Evolutionary conservation across 2,113 vertebrate genomes (phyloP).

Genomic region (Struthidea cinerea): DNA sequence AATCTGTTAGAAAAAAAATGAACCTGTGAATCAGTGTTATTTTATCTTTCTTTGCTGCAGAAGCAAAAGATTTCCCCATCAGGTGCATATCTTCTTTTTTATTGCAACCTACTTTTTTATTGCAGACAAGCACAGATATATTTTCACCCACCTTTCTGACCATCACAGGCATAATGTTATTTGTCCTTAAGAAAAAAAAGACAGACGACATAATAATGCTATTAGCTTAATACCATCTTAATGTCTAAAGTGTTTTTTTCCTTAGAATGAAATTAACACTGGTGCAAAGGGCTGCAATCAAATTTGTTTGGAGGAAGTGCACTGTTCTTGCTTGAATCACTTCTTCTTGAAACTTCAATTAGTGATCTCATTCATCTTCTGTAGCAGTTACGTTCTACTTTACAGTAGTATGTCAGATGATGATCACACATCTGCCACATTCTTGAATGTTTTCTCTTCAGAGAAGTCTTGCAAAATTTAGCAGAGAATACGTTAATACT

Average conservation of each 20-base stretch:
- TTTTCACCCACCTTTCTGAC: background rate
- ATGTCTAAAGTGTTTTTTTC: background rate
- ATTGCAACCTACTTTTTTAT: background rate
- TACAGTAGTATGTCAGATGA: background rate
- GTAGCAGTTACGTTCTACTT: background rate
- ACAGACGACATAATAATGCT: background rate
- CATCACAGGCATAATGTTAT: background rate
- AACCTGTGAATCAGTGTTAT: background rate
- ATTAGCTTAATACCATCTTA: slow-evolving; percentile 31
- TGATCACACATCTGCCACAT: background rate
- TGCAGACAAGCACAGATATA: background rate
- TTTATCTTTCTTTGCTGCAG: background rate
- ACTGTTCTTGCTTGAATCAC: background rate
- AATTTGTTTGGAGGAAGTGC: background rate
- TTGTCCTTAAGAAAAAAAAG: background rate
- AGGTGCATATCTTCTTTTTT: background rate
- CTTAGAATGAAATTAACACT: background rate
- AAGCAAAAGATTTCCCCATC: background rate
- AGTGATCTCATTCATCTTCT: background rate
- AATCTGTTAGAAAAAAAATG: background rate
- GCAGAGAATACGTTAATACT: background rate
- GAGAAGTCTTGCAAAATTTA: slow-evolving; percentile 14
- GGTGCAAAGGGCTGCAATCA: background rate
- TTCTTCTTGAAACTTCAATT: background rate
- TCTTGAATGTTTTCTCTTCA: background rate